phyloP scores from a whole-genome alignment of 2,888 invertebrate species.

The Conistra vaccinii region DNA sequence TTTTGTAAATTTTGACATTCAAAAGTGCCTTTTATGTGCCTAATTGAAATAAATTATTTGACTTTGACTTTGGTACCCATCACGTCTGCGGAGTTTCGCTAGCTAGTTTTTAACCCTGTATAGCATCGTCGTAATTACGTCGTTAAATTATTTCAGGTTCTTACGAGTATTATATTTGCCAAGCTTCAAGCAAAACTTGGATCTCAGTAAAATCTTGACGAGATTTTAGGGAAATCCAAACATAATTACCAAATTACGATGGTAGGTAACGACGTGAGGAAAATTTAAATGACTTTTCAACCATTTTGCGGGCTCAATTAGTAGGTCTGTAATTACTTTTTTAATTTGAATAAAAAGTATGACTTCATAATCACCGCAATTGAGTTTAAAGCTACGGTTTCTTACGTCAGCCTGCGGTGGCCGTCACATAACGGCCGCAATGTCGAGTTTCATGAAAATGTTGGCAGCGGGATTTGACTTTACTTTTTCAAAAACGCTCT shows the following conservation, averaged over 20 bases:
- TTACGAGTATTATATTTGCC: no score
- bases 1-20: no score
- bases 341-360: conserved; percentile 8
- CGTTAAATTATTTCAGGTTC: not conserved
- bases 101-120: no score
- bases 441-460: not conserved
- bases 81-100: no score
- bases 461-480: not conserved
- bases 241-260: conserved; percentile 9
- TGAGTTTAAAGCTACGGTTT: not conserved
- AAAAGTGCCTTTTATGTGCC: no score
- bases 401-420: not conserved
- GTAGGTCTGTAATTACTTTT: not conserved
- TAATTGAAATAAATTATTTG: no score
- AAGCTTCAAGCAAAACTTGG: not conserved
- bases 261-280: not conserved
- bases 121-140: not conserved
- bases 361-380: not conserved
- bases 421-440: not conserved
- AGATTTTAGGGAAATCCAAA: not conserved
- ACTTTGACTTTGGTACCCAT: no score
- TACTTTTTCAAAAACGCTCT: not conserved
- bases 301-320: not conserved
- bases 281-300: conserved; percentile 23
- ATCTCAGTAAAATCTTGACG: not conserved